Evolutionary conservation across 1,140 invertebrate species (phyloP), one percentile per base, ranked within the genome.

Genomic region (Tribolium castaneum): DNA sequence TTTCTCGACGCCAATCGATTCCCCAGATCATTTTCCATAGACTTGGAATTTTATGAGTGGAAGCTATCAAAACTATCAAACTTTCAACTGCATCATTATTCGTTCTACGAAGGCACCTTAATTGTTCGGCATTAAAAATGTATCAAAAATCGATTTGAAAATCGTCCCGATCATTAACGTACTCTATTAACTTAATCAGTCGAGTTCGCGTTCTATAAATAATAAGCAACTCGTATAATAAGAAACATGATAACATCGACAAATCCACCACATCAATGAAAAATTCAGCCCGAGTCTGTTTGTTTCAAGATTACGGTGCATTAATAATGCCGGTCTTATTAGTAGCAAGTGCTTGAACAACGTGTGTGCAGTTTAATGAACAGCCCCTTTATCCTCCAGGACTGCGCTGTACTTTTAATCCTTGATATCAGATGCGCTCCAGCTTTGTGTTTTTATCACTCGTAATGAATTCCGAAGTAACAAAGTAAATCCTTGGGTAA

Each of bases 371-470:
- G 13, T 73, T 73, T 52, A 73, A 73, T 54, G 71, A 73, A 73
- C 71, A 73, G 54, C 49, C 71, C 25, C 71, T 73, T 73, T 73
- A 73, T 73, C 71, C 71, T 30, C 9, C 39, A 45, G 70, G 22
- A 52, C 50, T 25, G 3, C 12, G 71, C 30, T 22, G 52, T 30
- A 73, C 71, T 73, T 73, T 73, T 73, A 73, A 73, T 73, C 71
- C 49, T 39, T 30, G 71, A 73, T 73, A 51, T 73, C 71, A 73
- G 52, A 73, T 52, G 71, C 49, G 49, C 70, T 22, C 52, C 71
- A 50, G 39, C 70, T 73, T 52, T 73, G 70, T 71, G 70, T 71
- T 73, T 73, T 73, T 73, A 73, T 73, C 16, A 62, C 71, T 72
- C 9, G 5, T 72, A 72, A 72, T 72, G 70, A 72, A 73, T 73